These are phyloP conservation scores for Drosophila pruinosa DNA, from an alignment of 1,140 invertebrate genomes.

Conservation along the genomic window DNA sequence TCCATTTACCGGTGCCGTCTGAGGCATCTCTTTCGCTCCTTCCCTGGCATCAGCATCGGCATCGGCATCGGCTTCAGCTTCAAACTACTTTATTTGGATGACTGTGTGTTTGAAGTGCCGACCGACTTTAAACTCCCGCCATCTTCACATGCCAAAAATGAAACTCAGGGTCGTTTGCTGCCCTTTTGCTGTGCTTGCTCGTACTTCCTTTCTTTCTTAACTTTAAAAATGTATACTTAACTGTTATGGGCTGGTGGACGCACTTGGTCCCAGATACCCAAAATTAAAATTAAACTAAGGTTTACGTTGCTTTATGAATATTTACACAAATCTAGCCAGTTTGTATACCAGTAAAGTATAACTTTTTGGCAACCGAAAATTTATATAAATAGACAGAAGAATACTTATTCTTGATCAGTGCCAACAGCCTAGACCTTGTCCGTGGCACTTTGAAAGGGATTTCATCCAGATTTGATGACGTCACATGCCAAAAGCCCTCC, in stretches of 20 bases:
- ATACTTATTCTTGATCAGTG: too few species aligned
- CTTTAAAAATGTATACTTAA: constrained; percentile 14
- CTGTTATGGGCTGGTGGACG: constrained; percentile 7
- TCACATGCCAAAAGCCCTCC: too few species aligned
- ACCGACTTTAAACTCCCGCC: constrained; percentile 21
- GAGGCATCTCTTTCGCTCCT: neutral
- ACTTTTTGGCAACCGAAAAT: too few species aligned
- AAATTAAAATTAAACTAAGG: constrained; percentile 12
- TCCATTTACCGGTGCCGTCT: neutral
- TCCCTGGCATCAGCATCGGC: neutral
- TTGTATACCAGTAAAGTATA: too few species aligned
- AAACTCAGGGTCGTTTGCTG: neutral
- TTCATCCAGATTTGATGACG: too few species aligned
- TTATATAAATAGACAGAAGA: too few species aligned
- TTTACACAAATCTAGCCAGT: neutral
- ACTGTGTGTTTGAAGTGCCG: constrained; percentile 62
- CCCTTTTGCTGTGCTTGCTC: neutral
- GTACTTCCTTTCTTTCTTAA: neutral
- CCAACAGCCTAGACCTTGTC: too few species aligned
- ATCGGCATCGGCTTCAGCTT: constrained; percentile 28
- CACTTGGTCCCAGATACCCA: neutral
- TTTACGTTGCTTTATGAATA: neutral
- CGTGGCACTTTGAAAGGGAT: too few species aligned
- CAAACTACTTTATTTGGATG: constrained; percentile 74
- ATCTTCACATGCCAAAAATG: neutral